Evolutionary conservation across 2,113 vertebrate species (phyloP), one percentile per base, ranked within the genome.

Genomic region (Clupea harengus): DNA sequence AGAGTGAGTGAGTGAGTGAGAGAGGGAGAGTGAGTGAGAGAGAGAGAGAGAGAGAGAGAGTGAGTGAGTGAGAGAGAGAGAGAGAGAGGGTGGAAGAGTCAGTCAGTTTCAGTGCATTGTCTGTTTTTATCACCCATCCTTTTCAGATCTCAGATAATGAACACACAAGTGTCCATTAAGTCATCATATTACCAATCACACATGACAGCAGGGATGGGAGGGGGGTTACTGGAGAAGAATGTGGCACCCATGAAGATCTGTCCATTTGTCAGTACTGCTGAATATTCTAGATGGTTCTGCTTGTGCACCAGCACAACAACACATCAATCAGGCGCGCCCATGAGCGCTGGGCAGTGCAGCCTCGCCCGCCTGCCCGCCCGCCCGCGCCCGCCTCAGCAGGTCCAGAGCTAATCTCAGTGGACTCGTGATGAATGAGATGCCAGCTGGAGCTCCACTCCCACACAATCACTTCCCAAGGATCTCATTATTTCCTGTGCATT

Each of bases 381-480:
- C 17, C 52, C 20, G 52, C 6, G 54, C 54, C 54, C 22, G 32
- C 28, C 72, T 78, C 72, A 15, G 72, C 72, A 78, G 72, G 72
- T 78, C 15, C 28, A 32, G 13, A 11, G 72, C 72, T 78, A 39
- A 44, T 78, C 72, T 78, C 72, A 39, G 72, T 78, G 25, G 72
- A 78, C 72, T 18, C 3, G 10, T 78, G 72, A 78, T 78, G 72
- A 32, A 78, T 78, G 72, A 78, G 25, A 78, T 11, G 72, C 72
- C 72, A 17, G 72, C 28, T 28, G 13, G 3, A 39, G 28, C 15
- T 39, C 25, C 72, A 28, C 32, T 78, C 72, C 72, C 72, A 78
- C 72, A 78, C 72, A 78, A 39, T 78, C 72, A 78, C 39, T 78
- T 78, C 25, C 64, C 72, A 39, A 10, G 72, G 72, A 78, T 78